Evolutionary conservation across 2,888 invertebrate genomes (phyloP).

Genomic region (Apocheima hispidaria): DNA sequence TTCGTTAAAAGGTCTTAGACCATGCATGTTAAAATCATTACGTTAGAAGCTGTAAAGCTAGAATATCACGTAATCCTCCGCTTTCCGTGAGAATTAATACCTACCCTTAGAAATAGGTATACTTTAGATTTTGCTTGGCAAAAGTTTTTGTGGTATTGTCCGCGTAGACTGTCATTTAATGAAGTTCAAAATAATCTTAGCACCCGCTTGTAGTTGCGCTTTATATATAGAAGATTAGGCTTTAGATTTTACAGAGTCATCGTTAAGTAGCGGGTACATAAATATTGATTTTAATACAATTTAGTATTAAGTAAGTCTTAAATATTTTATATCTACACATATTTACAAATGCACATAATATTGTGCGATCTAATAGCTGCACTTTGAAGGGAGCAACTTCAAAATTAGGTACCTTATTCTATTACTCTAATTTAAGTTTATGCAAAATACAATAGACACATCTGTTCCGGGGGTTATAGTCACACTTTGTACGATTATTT

Average conservation of each 20-base stretch:
- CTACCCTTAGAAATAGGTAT: slow-evolving; percentile 67
- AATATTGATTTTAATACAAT: slow-evolving; percentile 76
- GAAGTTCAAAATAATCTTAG: slow-evolving; percentile 52
- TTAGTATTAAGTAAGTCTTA: slow-evolving; percentile 63
- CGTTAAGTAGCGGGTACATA: slow-evolving; percentile 12
- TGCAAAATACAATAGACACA: slow-evolving; percentile 66
- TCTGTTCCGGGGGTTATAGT: slow-evolving; percentile 74
- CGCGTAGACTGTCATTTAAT: slow-evolving; percentile 61
- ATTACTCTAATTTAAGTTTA: slow-evolving; percentile 45
- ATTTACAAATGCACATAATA: slow-evolving; percentile 75
- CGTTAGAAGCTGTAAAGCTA: slow-evolving; percentile 81
- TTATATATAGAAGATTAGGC: slow-evolving; percentile 23
- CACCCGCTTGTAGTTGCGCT: slow-evolving; percentile 46
- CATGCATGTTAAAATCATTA: slow-evolving; percentile 62
- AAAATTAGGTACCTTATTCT: slow-evolving; percentile 42
- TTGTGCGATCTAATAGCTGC: slow-evolving; percentile 78
- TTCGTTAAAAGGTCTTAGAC: slow-evolving; percentile 68
- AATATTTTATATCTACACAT: slow-evolving; percentile 70
- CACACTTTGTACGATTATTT: slow-evolving; percentile 82
- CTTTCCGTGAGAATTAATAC: slow-evolving; percentile 69
- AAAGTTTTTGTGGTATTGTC: slow-evolving; percentile 77
- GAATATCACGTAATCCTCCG: slow-evolving; percentile 81
- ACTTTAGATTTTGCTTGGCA: slow-evolving; percentile 76
- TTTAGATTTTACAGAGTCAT: slow-evolving; percentile 19
- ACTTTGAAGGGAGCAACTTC: slow-evolving; percentile 74